These are phyloP conservation scores for Numenius arquata DNA, from an alignment of 2,113 vertebrate species.

Conservation along the genomic window DNA sequence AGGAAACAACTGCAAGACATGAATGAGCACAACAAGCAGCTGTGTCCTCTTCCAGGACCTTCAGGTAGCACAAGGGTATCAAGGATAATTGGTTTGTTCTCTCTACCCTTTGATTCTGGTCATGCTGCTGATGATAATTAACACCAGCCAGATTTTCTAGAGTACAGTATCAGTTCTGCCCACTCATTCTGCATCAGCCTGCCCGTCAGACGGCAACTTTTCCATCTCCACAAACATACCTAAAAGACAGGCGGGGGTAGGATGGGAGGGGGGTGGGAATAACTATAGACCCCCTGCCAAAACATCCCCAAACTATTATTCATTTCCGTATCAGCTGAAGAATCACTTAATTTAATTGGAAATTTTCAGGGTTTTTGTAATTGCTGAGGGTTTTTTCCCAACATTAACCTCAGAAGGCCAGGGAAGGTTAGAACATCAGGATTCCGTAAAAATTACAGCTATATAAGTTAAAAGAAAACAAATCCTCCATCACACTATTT, in stretches of 20 bases:
- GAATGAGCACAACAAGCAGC: neutral
- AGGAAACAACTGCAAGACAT: neutral
- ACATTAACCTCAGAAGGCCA: neutral
- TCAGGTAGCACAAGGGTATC: neutral
- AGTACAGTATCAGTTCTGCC: neutral
- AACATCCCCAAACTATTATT: neutral
- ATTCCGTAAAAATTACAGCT: neutral
- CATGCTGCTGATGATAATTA: neutral
- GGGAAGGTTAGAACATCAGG: neutral
- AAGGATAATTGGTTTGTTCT: neutral
- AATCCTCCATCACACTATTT: neutral
- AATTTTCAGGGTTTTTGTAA: neutral
- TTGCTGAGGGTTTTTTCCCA: neutral
- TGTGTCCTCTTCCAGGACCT: neutral
- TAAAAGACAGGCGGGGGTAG: neutral
- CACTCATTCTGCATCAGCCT: neutral
- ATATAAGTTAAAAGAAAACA: neutral
- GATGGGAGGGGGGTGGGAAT: accelerated
- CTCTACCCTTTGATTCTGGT: neutral
- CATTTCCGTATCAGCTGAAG: neutral
- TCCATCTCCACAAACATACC: neutral
- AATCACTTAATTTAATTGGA: neutral
- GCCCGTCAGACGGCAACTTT: neutral
- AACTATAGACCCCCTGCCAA: neutral
- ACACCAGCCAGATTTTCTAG: neutral